Evolutionary conservation across 2,113 vertebrate species (phyloP).

Genomic region (Amblyornis subalaris): DNA sequence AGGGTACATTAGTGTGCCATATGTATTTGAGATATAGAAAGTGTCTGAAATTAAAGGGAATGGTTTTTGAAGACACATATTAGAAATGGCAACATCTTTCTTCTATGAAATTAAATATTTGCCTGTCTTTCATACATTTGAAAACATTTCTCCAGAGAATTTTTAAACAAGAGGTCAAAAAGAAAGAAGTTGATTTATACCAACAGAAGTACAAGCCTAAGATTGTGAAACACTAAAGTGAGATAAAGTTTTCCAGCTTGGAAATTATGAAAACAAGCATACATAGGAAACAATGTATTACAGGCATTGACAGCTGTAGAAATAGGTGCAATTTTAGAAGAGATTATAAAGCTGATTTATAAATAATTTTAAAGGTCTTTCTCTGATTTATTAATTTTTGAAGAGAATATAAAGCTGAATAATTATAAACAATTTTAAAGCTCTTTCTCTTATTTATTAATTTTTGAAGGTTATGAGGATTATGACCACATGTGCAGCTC

Average conservation of each 20-base stretch:
- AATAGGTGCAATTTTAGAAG: not conserved
- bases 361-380: not conserved
- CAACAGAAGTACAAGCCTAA: not conserved
- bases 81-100: not conserved
- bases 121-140: not conserved
- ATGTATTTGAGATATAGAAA: not conserved
- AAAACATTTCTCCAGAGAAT: not conserved
- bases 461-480: constrained; percentile 72
- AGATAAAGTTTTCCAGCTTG: not conserved
- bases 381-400: constrained; percentile 25
- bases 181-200: not conserved
- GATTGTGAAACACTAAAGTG: not conserved
- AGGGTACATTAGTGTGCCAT: not conserved
- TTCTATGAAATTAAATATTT: not conserved
- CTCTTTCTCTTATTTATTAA: constrained; percentile 23
- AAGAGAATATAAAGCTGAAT: not conserved
- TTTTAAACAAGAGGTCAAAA: not conserved
- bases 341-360: not conserved
- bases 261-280: not conserved
- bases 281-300: not conserved
- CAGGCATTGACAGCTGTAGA: not conserved
- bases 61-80: rapidly evolving
- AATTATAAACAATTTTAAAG: not conserved
- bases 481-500: constrained; percentile 39
- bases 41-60: not conserved